Conservation (phyloP, 2,113 vertebrate species). For the Puma concolor region DNA sequence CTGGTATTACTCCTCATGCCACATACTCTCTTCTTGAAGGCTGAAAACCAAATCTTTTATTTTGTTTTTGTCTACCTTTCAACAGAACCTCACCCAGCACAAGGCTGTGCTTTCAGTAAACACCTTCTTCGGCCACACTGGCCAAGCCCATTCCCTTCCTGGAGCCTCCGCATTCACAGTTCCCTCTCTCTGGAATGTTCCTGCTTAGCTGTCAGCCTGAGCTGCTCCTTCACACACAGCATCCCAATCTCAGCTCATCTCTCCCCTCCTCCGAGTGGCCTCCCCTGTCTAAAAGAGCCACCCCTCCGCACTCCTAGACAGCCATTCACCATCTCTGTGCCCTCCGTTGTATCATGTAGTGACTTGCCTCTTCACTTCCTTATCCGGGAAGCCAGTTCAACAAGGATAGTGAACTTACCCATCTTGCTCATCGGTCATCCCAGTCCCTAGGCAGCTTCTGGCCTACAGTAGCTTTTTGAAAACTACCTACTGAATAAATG, state of each 20-base stretch:
- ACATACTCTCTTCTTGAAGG: background rate
- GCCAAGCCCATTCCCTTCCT: background rate
- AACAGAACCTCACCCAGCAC: background rate
- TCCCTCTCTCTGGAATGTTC: background rate
- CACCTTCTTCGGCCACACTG: background rate
- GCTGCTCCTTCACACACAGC: background rate
- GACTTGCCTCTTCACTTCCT: background rate
- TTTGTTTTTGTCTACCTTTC: background rate
- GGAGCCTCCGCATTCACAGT: background rate
- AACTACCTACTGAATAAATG: background rate
- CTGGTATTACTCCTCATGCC: background rate
- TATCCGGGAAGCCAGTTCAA: background rate
- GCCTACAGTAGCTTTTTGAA: background rate
- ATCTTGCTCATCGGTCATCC: background rate
- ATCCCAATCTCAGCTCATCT: background rate
- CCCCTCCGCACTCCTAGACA: background rate
- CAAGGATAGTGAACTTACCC: background rate
- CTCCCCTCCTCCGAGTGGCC: background rate
- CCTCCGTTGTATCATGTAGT: background rate
- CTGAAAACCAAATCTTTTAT: background rate
- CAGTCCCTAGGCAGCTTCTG: background rate
- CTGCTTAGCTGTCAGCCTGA: background rate
- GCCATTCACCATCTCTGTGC: background rate
- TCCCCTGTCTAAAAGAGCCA: background rate
- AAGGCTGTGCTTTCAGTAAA: background rate